Evolutionary conservation across 2,888 invertebrate species (phyloP).

Genomic region (Drosophila cognata): DNA sequence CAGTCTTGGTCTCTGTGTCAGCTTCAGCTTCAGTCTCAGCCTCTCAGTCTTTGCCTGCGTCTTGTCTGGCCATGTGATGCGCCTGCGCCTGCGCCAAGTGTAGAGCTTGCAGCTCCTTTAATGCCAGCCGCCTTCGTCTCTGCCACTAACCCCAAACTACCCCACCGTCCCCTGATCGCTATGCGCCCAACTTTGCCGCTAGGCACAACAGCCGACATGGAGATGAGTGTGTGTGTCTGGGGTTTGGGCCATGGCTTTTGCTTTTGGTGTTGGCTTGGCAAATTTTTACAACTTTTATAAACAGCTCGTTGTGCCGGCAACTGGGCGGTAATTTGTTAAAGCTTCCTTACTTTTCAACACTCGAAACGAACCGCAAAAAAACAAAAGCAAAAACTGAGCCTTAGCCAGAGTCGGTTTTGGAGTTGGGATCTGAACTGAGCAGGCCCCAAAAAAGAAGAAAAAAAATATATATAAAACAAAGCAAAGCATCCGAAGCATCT

Average conservation of each 20-base stretch:
- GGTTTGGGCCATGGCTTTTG: conserved; percentile 38
- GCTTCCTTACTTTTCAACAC: conserved; percentile 85
- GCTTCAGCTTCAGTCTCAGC: not conserved
- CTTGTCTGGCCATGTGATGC: conserved; percentile 44
- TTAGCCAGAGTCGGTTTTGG: not conserved
- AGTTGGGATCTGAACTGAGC: not conserved
- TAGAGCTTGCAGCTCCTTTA: conserved; percentile 69
- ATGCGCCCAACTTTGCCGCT: conserved; percentile 65
- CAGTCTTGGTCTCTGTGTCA: not conserved
- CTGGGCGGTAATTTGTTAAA: conserved; percentile 84
- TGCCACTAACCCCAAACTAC: not conserved
- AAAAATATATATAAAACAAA: not conserved
- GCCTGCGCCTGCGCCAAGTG: conserved; percentile 62
- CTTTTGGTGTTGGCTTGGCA: conserved; percentile 67
- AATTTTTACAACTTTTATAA: conserved; percentile 75
- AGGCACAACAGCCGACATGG: conserved; percentile 61
- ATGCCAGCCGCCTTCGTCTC: conserved; percentile 58
- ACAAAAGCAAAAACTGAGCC: not conserved
- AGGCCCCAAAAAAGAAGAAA: conserved; percentile 14
- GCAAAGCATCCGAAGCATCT: conserved; percentile 24
- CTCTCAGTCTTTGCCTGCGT: not conserved
- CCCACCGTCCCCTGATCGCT: not conserved
- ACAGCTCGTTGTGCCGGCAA: conserved; percentile 64
- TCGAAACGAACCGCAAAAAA: conserved; percentile 50
- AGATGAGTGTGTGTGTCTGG: conserved; percentile 34